Conservation (phyloP, 92 coral and sea anemone species). For the Palythoa grandiflora region DNA sequence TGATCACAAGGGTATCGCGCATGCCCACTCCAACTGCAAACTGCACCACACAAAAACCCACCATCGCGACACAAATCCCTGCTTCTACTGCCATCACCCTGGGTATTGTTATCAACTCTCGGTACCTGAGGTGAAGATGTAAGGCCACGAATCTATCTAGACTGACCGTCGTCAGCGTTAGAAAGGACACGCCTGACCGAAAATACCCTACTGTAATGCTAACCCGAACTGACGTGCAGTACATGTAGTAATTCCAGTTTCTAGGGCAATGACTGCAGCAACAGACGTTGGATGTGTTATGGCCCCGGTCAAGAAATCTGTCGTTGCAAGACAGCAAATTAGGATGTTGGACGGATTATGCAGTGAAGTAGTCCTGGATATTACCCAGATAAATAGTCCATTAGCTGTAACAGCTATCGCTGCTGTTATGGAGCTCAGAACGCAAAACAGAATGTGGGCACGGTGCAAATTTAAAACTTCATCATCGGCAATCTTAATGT, state of each 20-base stretch:
- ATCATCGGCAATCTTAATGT: not conserved
- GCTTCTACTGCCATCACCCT: too few relatives aligned
- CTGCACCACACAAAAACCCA: too few relatives aligned
- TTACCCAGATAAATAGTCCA: too few relatives aligned
- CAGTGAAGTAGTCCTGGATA: not conserved
- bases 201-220: not conserved
- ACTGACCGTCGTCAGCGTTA: too few relatives aligned
- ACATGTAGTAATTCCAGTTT: constrained; percentile 1
- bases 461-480: not conserved
- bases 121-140: too few relatives aligned
- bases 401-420: constrained; percentile 30
- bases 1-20: not conserved
- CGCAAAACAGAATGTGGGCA: not conserved
- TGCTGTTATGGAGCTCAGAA: too few relatives aligned
- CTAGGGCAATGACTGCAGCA: not conserved
- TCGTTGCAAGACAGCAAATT: constrained; percentile 40
- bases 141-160: too few relatives aligned
- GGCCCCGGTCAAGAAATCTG: constrained; percentile 17
- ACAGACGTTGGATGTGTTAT: constrained; percentile 17
- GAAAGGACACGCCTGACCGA: too few relatives aligned
- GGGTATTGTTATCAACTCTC: too few relatives aligned
- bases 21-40: too few relatives aligned
- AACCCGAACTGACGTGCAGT: constrained; percentile 9
- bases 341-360: constrained; percentile 42
- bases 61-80: too few relatives aligned